These are phyloP conservation scores for Halichoerus grypus DNA, from an alignment of 2,113 vertebrate genomes.

Conservation along the genomic window DNA sequence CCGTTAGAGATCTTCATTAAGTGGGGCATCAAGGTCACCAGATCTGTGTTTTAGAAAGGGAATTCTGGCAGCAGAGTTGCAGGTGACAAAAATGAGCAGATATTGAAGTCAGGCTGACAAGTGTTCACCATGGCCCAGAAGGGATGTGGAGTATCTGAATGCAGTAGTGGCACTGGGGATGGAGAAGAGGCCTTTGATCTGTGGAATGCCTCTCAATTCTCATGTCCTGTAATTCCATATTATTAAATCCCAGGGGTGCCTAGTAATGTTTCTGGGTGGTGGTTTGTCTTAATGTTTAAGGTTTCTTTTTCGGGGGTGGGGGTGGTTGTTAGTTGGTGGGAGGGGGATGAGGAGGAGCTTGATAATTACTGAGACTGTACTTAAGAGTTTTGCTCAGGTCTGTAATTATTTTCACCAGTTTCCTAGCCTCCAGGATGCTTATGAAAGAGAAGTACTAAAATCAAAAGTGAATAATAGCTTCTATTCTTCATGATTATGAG, in stretches of 20 bases:
- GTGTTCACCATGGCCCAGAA: not conserved
- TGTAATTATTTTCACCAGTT: slow-evolving; percentile 67
- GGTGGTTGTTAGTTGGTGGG: not conserved
- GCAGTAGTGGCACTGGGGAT: not conserved
- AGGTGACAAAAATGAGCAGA: not conserved
- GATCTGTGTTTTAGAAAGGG: slow-evolving; percentile 14
- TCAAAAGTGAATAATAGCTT: not conserved
- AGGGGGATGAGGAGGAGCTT: not conserved
- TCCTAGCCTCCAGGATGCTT: slow-evolving; percentile 49
- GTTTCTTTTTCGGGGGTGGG: not conserved
- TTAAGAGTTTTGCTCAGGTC: slow-evolving; percentile 58
- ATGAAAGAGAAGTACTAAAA: slow-evolving; percentile 46
- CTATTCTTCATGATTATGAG: slow-evolving; percentile 3
- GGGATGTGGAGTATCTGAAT: not conserved
- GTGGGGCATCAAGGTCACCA: not conserved
- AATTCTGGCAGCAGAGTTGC: not conserved
- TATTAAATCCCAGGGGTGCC: slow-evolving; percentile 19
- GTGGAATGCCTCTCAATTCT: not conserved
- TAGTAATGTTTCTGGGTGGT: not conserved
- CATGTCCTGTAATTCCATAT: not conserved
- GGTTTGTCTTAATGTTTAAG: not conserved
- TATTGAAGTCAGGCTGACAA: not conserved
- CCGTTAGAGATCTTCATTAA: not conserved
- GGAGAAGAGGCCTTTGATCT: not conserved
- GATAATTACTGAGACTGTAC: slow-evolving; percentile 44